Evolutionary conservation across 2,888 invertebrate genomes (phyloP).

Genomic region (Ametastegia equiseti): DNA sequence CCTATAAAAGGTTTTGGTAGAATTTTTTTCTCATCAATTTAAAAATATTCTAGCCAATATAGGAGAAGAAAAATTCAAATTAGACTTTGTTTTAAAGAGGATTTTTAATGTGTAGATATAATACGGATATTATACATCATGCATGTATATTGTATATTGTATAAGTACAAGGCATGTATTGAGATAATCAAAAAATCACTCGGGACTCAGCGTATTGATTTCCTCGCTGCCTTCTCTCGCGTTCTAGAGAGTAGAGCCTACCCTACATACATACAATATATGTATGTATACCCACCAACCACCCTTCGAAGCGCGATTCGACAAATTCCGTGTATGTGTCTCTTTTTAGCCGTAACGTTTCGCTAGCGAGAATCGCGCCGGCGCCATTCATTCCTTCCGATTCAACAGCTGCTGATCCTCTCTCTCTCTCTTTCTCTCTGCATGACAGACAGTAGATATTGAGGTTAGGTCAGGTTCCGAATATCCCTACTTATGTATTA

Average conservation of each 20-base stretch:
- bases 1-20: too few species aligned
- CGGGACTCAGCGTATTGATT: conserved; percentile 33
- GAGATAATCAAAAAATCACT: conserved; percentile 39
- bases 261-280: too few species aligned
- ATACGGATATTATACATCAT: background rate
- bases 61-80: too few species aligned
- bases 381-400: conserved; percentile 34
- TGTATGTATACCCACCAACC: too few species aligned
- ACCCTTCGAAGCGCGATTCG: background rate
- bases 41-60: too few species aligned
- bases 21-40: too few species aligned
- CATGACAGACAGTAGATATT: conserved; percentile 42
- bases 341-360: too few species aligned
- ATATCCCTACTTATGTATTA: background rate
- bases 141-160: background rate
- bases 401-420: conserved; percentile 37
- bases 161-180: background rate
- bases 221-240: background rate
- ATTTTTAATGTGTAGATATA: background rate
- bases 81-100: too few species aligned
- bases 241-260: too few species aligned
- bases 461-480: conserved; percentile 45
- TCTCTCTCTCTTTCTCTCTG: background rate
- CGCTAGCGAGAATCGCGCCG: background rate
- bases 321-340: conserved; percentile 59